Evolutionary conservation across 2,797 vertebrate genomes (phyloP), one percentile per base, ranked within the genome.

Genomic region (Scolopax bukidnonensis): DNA sequence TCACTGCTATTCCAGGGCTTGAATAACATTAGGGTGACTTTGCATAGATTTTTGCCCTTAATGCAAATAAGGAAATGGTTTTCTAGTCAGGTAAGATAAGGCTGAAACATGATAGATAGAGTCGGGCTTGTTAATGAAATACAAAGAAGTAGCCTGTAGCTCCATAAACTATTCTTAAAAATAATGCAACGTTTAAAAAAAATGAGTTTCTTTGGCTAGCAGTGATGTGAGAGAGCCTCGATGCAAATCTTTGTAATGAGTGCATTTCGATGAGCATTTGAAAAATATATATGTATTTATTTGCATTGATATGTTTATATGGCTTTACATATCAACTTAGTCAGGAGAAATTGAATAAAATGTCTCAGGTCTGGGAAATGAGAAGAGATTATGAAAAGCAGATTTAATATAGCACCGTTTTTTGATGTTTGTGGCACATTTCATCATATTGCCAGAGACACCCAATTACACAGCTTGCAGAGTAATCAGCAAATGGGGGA

Each of bases 301-400:
- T 96, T 97, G 96, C 94, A 96, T 96, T 95, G 86, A 94, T 96
- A 56, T 97, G 91, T 96, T 97, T 97, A 97, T 97, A 80, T 97
- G 92, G 96, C 94, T 97, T 97, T 97, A 97, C 96, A 97, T 96
- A 97, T 94, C 97, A 97, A 97, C 93, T 97, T 97, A 97, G 96
- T 95, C 95, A 96, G 93, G 94, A 96, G 92, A 97, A 97, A 96
- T 93, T 96, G 95, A 97, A 97, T 96, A 96, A 98, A 98, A 97
- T 97, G 97, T 98, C 98, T 98, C 98, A 91, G 97, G 98, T 98
- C 97, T 97, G 98, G 98, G 96, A 98, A 97, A 97, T 96, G 97
- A 96, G 97, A 95, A 87, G 95, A 96, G 94, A 96, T 97, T 97
- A 97, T 97, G 95, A 97, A 97, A 97, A 97, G 95, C 93, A 97